These are phyloP conservation scores for Cotesia vestalis DNA, from an alignment of 1,140 invertebrate species.

Conservation along the genomic window DNA sequence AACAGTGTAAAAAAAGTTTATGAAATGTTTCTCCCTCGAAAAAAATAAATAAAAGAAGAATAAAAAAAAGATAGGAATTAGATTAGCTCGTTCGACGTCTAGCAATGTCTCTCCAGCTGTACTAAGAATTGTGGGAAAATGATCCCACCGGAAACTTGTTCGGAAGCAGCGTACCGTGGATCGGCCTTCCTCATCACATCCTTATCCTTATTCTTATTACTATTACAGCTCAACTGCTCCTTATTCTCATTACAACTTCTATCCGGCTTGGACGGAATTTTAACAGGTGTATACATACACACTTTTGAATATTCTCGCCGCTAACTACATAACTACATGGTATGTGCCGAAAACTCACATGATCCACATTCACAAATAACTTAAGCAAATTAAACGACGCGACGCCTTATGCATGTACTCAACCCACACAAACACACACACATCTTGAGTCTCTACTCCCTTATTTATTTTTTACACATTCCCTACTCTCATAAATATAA, in stretches of 20 bases:
- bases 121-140: conserved; percentile 49
- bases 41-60: background rate
- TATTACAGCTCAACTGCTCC: conserved; percentile 44
- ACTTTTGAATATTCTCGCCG: too few species aligned
- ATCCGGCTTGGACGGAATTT: background rate
- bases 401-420: too few species aligned
- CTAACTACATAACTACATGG: too few species aligned
- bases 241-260: conserved; percentile 19
- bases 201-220: conserved; percentile 38
- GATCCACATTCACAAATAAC: conserved; percentile 14
- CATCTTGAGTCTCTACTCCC: too few species aligned
- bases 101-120: background rate
- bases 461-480: too few species aligned
- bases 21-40: too few species aligned
- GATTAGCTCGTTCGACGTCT: background rate
- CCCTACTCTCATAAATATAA: too few species aligned
- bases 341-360: background rate
- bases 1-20: too few species aligned
- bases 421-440: too few species aligned
- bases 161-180: conserved; percentile 53
- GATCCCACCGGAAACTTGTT: conserved; percentile 50
- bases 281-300: background rate
- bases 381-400: background rate
- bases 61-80: too few species aligned
- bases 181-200: conserved; percentile 37